These are phyloP conservation scores for Pocillopora verrucosa DNA, from an alignment of 64 coral and sea anemone genomes.

Conservation along the genomic window DNA sequence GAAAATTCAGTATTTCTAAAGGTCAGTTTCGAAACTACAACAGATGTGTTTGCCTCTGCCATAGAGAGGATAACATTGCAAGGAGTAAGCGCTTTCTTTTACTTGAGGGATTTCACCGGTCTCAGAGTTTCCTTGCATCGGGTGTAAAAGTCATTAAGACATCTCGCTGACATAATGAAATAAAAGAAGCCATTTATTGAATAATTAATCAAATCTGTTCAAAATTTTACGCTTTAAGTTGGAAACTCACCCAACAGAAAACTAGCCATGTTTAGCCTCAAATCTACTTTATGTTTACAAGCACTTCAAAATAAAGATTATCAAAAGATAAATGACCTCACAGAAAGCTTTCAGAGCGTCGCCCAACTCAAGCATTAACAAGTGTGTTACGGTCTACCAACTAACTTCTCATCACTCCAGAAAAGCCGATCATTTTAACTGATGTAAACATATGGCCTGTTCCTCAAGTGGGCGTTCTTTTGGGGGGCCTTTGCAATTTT, in stretches of 20 bases:
- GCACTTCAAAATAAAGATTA: constrained; percentile 24
- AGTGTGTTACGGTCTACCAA: neutral
- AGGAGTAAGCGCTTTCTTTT: neutral
- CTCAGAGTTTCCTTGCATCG: constrained; percentile 1
- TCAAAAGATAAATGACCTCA: constrained; percentile 38
- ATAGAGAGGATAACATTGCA: neutral
- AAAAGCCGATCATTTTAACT: constrained; percentile 23
- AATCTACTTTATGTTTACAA: constrained; percentile 51
- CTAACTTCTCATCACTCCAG: neutral
- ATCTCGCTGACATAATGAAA: constrained; percentile 92
- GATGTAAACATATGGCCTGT: constrained; percentile 24
- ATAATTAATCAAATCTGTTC: constrained; percentile 98
- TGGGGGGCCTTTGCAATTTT: constrained; percentile 18
- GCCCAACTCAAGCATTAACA: neutral
- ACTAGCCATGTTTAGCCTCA: constrained; percentile 16
- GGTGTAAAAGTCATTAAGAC: constrained; percentile 86
- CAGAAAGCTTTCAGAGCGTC: neutral
- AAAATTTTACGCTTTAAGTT: constrained; percentile 42
- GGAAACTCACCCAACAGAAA: constrained; percentile 20
- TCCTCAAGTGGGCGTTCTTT: constrained; percentile 29
- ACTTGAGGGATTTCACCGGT: neutral
- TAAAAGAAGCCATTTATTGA: constrained; percentile 88
- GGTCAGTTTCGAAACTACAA: neutral
- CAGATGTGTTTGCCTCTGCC: neutral
- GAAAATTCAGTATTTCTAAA: neutral